Evolutionary conservation across 2,797 vertebrate genomes (phyloP).

Genomic region (Eleutherodactylus coqui): DNA sequence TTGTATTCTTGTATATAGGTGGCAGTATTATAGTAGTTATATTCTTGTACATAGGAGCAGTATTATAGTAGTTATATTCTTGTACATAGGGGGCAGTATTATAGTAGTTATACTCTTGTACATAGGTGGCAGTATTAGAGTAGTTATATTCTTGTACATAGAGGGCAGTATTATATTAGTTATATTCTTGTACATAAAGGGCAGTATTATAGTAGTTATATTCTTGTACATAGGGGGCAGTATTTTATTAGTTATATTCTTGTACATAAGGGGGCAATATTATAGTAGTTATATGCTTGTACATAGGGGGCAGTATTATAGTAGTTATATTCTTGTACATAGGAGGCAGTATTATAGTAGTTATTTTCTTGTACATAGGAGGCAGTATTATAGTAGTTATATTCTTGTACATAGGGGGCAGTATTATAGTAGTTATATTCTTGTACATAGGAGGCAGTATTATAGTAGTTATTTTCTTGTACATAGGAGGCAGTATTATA

Average conservation of each 20-base stretch:
- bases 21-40: constrained; percentile 6
- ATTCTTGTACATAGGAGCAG: background rate
- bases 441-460: too few species aligned
- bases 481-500: too few species aligned
- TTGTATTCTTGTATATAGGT: too few species aligned
- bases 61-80: constrained; percentile 9
- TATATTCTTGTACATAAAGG: constrained; percentile 5
- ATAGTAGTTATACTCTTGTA: constrained; percentile 15
- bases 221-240: background rate
- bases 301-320: too few species aligned
- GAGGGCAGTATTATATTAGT: background rate
- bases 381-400: too few species aligned
- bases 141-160: constrained; percentile 9
- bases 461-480: too few species aligned
- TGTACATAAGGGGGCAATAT: background rate
- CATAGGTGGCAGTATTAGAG: background rate
- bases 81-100: background rate
- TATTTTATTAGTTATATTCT: constrained; percentile 9
- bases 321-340: too few species aligned
- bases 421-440: too few species aligned
- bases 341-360: too few species aligned
- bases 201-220: constrained; percentile 6
- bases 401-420: too few species aligned
- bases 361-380: too few species aligned
- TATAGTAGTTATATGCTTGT: constrained; percentile 3